These are phyloP conservation scores for Myrmophylax atrothorax DNA, from an alignment of 2,113 vertebrate genomes.

Conservation along the genomic window DNA sequence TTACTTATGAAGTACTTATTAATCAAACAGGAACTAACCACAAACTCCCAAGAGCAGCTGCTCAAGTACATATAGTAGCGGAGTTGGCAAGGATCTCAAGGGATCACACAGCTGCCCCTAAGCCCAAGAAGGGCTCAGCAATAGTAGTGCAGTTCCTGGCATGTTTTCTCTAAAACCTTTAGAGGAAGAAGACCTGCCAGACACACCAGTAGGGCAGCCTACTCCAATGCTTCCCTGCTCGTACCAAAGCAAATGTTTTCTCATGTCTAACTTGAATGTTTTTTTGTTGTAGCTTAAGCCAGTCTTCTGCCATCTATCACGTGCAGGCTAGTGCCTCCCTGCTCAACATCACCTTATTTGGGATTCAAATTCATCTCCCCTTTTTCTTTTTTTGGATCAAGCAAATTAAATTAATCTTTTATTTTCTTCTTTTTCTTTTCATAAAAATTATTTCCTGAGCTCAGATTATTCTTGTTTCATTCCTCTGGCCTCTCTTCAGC, in stretches of 20 bases:
- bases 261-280: not conserved
- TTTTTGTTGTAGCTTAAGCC: not conserved
- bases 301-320: not conserved
- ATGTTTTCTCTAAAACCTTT: not conserved
- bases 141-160: fast-evolving
- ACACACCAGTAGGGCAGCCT: not conserved
- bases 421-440: not conserved
- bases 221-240: not conserved
- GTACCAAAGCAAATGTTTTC: not conserved
- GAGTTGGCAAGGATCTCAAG: not conserved
- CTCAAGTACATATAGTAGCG: not conserved
- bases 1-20: not conserved
- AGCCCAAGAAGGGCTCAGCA: not conserved
- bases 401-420: not conserved
- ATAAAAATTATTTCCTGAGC: not conserved
- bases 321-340: not conserved
- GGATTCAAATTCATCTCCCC: not conserved
- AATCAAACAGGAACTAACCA: not conserved
- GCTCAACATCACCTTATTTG: not conserved
- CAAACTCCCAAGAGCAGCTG: not conserved
- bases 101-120: not conserved
- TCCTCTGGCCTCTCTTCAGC: not conserved
- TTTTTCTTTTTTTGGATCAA: not conserved
- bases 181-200: not conserved
- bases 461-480: not conserved